Conservation (phyloP, 2,113 vertebrate species). For the Atlantisia rogersi region DNA sequence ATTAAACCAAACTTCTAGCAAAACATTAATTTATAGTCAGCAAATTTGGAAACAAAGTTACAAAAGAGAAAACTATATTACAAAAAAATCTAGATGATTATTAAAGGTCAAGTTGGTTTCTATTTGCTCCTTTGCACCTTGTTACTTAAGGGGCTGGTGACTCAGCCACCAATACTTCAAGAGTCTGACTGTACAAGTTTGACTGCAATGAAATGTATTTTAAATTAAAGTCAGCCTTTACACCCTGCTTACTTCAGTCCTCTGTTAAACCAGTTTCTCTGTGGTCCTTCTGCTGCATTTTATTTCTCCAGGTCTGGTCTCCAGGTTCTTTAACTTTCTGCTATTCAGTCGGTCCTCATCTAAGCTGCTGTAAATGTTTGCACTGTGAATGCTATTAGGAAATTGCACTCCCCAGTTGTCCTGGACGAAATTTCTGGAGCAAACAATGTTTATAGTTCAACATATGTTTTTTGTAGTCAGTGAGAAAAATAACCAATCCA, state of each 20-base stretch:
- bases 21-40: not conserved
- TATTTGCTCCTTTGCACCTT: not conserved
- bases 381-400: conserved; percentile 30
- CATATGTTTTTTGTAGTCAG: conserved; percentile 50
- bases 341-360: not conserved
- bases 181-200: not conserved
- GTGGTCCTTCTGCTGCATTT: not conserved
- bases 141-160: not conserved
- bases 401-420: conserved; percentile 20
- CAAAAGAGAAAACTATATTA: not conserved
- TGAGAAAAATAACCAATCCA: conserved; percentile 48
- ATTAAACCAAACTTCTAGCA: not conserved
- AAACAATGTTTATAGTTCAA: conserved; percentile 62
- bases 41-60: not conserved
- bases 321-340: not conserved
- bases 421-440: conserved; percentile 60
- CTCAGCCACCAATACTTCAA: not conserved
- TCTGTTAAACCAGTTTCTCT: not conserved
- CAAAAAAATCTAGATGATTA: not conserved
- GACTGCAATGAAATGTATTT: not conserved
- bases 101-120: not conserved
- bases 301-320: not conserved
- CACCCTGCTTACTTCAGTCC: not conserved
- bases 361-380: not conserved
- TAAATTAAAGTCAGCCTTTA: not conserved